phyloP scores from a whole-genome alignment of 2,113 vertebrate genomes.

The Rhinopomastus cyanomelas region DNA sequence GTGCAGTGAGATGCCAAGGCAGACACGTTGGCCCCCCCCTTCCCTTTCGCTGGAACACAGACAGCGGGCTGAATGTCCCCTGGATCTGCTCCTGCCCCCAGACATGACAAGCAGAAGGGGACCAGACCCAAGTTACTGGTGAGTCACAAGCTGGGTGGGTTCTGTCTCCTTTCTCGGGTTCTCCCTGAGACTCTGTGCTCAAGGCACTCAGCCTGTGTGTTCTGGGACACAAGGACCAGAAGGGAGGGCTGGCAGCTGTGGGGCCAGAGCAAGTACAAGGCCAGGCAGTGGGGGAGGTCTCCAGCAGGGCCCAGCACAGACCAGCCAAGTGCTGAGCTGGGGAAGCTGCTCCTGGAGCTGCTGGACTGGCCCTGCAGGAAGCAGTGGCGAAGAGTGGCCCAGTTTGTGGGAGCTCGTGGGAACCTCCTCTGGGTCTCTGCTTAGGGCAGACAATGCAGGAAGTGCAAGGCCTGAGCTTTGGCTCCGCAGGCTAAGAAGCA shows the following conservation, averaged over 20 bases:
- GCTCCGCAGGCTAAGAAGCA: accelerated
- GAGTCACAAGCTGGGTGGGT: background rate
- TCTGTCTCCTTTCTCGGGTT: background rate
- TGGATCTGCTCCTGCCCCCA: background rate
- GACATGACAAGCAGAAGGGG: background rate
- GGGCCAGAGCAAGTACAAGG: background rate
- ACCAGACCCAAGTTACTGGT: background rate
- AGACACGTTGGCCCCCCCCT: accelerated
- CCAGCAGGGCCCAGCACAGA: background rate
- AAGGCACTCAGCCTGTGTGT: background rate
- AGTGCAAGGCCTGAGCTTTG: background rate
- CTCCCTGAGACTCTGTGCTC: background rate
- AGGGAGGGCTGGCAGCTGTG: background rate
- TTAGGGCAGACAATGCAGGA: background rate
- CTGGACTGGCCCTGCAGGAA: accelerated
- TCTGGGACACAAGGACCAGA: background rate
- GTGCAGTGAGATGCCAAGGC: background rate
- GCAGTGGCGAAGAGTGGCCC: background rate
- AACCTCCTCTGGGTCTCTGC: background rate
- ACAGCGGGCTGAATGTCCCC: background rate
- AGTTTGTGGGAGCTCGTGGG: background rate
- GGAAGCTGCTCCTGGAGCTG: background rate
- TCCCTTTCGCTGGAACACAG: background rate
- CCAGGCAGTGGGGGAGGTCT: background rate
- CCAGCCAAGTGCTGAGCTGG: background rate